phyloP scores from a whole-genome alignment of 1,140 invertebrate genomes.

The Hestina assimilis region DNA sequence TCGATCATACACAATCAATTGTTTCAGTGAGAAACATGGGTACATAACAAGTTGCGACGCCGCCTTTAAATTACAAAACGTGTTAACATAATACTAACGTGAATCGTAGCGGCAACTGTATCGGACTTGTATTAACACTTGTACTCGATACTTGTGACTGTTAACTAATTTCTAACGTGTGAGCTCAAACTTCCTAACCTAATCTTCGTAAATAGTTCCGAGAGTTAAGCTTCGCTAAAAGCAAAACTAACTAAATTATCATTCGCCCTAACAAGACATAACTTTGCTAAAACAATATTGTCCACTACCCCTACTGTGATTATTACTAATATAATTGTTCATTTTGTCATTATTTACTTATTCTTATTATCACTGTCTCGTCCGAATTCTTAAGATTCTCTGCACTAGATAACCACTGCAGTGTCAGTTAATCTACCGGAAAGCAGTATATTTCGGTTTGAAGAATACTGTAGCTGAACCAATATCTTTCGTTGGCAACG shows the following conservation, averaged over 20 bases:
- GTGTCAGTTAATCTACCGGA: too few relatives aligned
- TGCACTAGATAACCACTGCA: too few relatives aligned
- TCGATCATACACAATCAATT: too few relatives aligned
- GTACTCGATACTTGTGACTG: constrained; percentile 1
- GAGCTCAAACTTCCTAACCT: constrained; percentile 8
- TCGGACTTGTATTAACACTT: neutral
- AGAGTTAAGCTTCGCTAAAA: neutral
- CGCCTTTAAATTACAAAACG: neutral
- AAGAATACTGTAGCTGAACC: too few relatives aligned
- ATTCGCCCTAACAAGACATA: neutral
- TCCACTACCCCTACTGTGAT: neutral
- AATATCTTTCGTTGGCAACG: too few relatives aligned
- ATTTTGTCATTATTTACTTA: too few relatives aligned
- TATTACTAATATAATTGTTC: too few relatives aligned
- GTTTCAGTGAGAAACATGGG: neutral
- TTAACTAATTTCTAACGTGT: constrained; percentile 14
- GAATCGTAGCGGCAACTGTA: neutral
- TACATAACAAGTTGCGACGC: neutral
- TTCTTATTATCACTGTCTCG: too few relatives aligned
- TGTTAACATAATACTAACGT: neutral
- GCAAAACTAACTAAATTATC: neutral
- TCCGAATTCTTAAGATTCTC: too few relatives aligned
- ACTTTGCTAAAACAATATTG: neutral
- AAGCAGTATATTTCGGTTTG: too few relatives aligned
- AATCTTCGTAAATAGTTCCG: constrained; percentile 13